Evolutionary conservation across 2,113 vertebrate species (phyloP).

Genomic region (Lophotis ruficrista): DNA sequence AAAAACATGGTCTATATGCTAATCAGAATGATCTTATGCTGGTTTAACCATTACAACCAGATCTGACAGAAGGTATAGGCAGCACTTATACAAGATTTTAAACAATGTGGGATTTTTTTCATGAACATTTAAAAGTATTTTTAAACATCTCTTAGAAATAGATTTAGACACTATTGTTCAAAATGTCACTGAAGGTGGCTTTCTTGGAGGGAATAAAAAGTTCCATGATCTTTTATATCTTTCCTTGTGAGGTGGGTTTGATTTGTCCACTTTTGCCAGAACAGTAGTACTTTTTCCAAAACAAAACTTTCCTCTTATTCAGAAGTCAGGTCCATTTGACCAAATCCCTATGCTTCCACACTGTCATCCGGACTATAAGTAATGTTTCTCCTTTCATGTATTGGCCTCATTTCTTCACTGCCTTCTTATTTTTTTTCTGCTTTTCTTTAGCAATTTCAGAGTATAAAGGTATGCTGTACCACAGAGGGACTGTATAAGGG

Average conservation of each 20-base stretch:
- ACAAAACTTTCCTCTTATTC: background rate
- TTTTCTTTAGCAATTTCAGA: background rate
- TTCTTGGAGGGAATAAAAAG: background rate
- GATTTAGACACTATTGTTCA: background rate
- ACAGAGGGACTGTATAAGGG: background rate
- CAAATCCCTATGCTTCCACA: background rate
- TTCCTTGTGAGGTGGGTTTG: background rate
- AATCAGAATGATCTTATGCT: background rate
- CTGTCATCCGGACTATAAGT: background rate
- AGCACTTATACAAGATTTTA: background rate
- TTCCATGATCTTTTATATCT: background rate
- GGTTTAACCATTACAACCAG: background rate
- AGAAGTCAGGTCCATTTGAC: background rate
- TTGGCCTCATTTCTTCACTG: background rate
- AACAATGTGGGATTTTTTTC: background rate
- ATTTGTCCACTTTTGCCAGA: background rate
- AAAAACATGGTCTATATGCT: background rate
- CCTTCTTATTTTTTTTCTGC: background rate
- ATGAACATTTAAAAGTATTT: background rate
- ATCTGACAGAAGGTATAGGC: background rate
- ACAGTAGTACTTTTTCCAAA: background rate
- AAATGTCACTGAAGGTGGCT: background rate
- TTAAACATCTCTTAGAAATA: background rate
- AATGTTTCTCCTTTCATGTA: background rate
- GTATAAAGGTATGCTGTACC: background rate